Conservation (phyloP, 1,140 invertebrate species). For the Acromyrmex charruanus region DNA sequence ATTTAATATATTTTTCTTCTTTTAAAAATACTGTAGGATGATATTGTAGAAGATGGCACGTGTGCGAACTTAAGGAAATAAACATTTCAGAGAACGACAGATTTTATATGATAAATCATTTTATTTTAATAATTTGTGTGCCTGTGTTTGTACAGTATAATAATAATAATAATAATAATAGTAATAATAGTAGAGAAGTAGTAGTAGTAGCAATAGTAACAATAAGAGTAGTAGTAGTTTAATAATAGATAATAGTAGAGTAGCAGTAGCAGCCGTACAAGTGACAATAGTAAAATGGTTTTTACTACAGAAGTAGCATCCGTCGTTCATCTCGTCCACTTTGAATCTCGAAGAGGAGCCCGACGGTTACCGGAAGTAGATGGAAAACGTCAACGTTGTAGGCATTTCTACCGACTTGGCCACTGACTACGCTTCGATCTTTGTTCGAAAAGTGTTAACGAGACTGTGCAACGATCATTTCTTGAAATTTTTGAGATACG, state of each 20-base stretch:
- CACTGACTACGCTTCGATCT: conserved; percentile 57
- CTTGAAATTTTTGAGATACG: conserved; percentile 27
- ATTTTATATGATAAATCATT: conserved; percentile 79
- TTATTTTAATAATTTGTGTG: conserved; percentile 81
- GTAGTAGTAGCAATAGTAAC: conserved; percentile 73
- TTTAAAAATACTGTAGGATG: background rate
- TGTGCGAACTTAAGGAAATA: background rate
- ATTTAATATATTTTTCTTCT: background rate
- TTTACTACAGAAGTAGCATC: background rate
- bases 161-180: conserved; percentile 75
- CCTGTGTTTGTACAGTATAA: conserved; percentile 78
- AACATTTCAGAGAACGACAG: background rate
- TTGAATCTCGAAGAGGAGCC: conserved; percentile 1
- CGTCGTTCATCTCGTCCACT: conserved; percentile 26
- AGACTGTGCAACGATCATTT: conserved; percentile 59
- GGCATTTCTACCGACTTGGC: conserved; percentile 54
- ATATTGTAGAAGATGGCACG: background rate
- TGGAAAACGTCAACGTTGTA: conserved; percentile 22
- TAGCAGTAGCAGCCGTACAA: conserved; percentile 34
- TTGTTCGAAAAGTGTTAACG: conserved; percentile 62
- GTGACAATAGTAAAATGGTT: conserved; percentile 64
- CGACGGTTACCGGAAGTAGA: conserved; percentile 18
- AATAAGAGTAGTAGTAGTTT: conserved; percentile 69
- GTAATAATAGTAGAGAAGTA: conserved; percentile 72
- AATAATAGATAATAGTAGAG: conserved; percentile 49